Evolutionary conservation across 2,797 vertebrate genomes (phyloP).

Genomic region (Pelochelys cantorii): DNA sequence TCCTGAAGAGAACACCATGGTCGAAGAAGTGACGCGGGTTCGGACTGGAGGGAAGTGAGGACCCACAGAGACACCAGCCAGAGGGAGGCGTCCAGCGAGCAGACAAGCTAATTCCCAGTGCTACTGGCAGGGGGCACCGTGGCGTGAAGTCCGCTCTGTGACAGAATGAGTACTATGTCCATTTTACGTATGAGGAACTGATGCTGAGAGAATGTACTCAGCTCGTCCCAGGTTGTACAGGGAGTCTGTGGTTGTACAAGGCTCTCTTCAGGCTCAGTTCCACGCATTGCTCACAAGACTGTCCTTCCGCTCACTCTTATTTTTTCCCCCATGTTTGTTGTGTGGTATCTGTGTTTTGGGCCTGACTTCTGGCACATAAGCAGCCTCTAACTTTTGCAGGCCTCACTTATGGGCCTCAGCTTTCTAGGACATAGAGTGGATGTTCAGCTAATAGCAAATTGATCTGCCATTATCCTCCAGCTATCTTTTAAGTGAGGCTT

Average conservation of each 20-base stretch:
- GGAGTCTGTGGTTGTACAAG: neutral
- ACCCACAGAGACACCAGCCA: too few species aligned
- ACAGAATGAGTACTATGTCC: neutral
- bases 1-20: too few species aligned
- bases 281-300: neutral
- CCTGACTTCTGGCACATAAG: neutral
- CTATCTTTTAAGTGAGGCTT: neutral
- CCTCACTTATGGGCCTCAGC: neutral
- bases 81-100: too few species aligned
- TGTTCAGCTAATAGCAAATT: neutral
- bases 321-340: neutral
- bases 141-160: too few species aligned
- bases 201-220: neutral
- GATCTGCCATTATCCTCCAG: neutral
- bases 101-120: too few species aligned
- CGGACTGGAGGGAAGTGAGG: too few species aligned
- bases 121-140: too few species aligned
- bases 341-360: neutral
- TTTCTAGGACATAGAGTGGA: neutral
- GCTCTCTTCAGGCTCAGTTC: neutral
- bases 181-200: neutral
- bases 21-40: too few species aligned
- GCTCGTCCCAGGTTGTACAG: neutral
- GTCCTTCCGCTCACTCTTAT: neutral
- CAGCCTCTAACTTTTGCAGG: neutral